Conservation (phyloP, 2,113 vertebrate genomes). For the Microtus richardsoni region DNA sequence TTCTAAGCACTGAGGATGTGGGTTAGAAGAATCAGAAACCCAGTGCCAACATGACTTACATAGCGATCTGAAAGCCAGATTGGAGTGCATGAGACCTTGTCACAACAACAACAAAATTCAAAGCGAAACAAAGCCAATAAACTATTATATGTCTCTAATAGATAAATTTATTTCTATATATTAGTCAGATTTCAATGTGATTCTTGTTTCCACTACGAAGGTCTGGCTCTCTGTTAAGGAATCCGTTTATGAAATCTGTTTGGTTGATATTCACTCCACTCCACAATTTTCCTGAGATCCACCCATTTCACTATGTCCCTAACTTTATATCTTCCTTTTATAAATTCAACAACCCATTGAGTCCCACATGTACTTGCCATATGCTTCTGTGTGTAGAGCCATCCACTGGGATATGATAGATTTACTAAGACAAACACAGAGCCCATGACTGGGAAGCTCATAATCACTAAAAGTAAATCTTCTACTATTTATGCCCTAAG, state of each 20-base stretch:
- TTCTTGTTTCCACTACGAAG: not conserved
- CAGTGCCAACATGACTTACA: not conserved
- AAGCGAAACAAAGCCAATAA: not conserved
- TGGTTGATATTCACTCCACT: not conserved
- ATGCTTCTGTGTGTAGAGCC: not conserved
- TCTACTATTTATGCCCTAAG: not conserved
- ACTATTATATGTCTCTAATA: not conserved
- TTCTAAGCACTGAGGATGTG: not conserved
- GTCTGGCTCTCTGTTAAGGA: not conserved
- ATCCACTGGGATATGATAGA: not conserved
- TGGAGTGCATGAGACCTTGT: not conserved
- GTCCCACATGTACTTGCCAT: rapidly evolving
- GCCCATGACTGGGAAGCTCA: not conserved
- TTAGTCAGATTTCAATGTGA: not conserved
- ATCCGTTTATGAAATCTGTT: not conserved
- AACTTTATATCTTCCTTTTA: not conserved
- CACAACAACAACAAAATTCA: not conserved
- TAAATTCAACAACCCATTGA: not conserved
- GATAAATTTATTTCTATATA: not conserved
- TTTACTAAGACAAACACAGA: not conserved
- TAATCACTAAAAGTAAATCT: not conserved
- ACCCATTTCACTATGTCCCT: not conserved
- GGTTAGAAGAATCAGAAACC: not conserved
- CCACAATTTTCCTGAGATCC: not conserved
- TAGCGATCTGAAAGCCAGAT: not conserved